Evolutionary conservation across 2,888 invertebrate genomes (phyloP), one percentile per base, ranked within the genome.

Genomic region (Rhamphomyia laevipes): DNA sequence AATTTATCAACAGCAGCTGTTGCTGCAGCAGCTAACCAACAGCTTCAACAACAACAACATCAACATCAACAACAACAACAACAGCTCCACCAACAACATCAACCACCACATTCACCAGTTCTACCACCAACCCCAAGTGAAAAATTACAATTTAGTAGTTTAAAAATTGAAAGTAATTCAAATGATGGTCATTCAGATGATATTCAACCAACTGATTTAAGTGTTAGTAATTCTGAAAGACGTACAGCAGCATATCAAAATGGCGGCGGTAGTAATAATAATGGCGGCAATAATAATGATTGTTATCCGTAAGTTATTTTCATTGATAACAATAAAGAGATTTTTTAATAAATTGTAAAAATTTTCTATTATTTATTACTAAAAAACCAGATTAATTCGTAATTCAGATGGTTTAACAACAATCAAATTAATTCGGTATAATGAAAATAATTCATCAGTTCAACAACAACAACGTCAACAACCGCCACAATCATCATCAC

Each of bases 191-290:
- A 62, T 18, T 55, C 58, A 52, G 82, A 82, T 55, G 80, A 83
- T 59, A 77, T 81, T 73, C 69, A 70, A 52, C 83, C 84, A 47
- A 83, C 83, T 42, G 84, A 84, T 64, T 68, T 84, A 55, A 82
- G 82, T 62, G 81, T 69, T 23, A 51, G 56, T 30, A 58, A 53
- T 5, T 59, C 57, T 42, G 57, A 58, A 23, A 52, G 57, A 42
- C 42, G 51, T 16, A n/a, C n/a, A 7, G 23, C 23, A 27, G 23
- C 23, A 27, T 52, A 27, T 30, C 16, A 30, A 7, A 30, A 43
- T 30, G n/a, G 16, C 16, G 13, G 13, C 12, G 18, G 18, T 40
- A 16, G 52, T 50, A 67, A 27, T 30, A 27, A 30, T 15, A 30
- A 43, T 30, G n/a, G 16, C 16, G 13, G 15, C 9, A 42, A 42